Conservation (phyloP, 2,888 invertebrate species). For the Thera britannica region DNA sequence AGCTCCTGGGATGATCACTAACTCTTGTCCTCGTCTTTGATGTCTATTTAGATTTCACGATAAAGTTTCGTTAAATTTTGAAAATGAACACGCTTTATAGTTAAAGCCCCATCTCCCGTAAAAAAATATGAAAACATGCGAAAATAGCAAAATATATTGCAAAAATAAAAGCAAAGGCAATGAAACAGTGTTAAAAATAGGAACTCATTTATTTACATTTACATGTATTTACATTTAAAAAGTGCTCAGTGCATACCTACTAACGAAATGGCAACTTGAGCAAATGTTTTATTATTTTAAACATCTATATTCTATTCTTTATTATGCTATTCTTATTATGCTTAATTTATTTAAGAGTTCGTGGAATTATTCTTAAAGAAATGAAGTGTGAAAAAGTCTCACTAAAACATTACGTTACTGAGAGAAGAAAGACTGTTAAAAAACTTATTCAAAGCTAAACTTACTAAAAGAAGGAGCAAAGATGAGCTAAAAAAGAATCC, state of each 20-base stretch:
- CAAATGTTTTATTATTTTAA: conserved; percentile 52
- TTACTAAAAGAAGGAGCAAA: no score
- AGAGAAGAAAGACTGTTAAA: neutral
- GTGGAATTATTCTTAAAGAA: neutral
- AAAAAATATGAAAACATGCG: neutral
- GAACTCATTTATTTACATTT: conserved; percentile 83
- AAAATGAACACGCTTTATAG: no score
- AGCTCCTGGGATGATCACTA: no score
- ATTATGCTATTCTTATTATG: conserved; percentile 40
- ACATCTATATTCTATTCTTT: conserved; percentile 46
- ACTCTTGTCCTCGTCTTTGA: no score
- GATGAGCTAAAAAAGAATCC: neutral
- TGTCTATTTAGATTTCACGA: no score
- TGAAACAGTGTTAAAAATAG: conserved; percentile 74
- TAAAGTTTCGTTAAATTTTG: no score
- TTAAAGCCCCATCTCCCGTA: neutral
- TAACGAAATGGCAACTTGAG: conserved; percentile 80
- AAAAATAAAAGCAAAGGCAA: conserved; percentile 41
- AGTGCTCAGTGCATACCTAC: conserved; percentile 56
- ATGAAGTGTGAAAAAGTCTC: neutral
- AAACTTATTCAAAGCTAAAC: neutral
- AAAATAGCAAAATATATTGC: neutral
- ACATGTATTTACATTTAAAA: conserved; percentile 71
- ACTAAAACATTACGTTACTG: neutral
- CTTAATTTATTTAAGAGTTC: neutral